Conservation (phyloP, 2,797 vertebrate species). For the Cirrhinus mrigala region DNA sequence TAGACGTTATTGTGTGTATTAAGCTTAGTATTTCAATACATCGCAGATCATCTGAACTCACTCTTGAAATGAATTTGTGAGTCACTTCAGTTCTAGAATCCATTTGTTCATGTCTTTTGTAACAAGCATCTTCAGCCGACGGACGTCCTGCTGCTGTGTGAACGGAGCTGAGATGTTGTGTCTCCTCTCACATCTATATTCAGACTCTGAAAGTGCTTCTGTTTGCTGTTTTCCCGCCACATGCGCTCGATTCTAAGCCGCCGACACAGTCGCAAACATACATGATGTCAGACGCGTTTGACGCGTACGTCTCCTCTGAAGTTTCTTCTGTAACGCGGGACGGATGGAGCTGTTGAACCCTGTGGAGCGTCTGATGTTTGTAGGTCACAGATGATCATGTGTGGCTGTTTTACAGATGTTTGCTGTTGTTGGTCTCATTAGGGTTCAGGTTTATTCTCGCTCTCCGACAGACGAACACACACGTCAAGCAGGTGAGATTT, state of each 20-base stretch:
- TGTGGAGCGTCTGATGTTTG: conserved; percentile 41
- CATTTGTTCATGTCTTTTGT: neutral
- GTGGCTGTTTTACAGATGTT: conserved; percentile 26
- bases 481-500: neutral
- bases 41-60: too few relatives aligned
- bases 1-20: too few relatives aligned
- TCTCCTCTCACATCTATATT: neutral
- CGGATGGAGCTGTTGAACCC: conserved; percentile 51
- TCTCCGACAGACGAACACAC: neutral
- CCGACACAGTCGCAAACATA: neutral
- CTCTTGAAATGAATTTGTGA: too few relatives aligned
- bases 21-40: too few relatives aligned
- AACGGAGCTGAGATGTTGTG: neutral
- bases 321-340: neutral
- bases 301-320: conserved; percentile 55
- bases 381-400: conserved; percentile 20
- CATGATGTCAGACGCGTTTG: conserved; percentile 49
- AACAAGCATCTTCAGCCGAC: too few relatives aligned
- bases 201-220: neutral
- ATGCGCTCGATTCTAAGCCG: neutral
- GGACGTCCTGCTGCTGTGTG: neutral
- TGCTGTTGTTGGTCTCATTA: neutral
- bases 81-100: too few relatives aligned
- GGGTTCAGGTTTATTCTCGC: neutral
- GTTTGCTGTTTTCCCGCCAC: neutral